Conservation (phyloP, 1,140 invertebrate species). For the Temnothorax longispinosus region DNA sequence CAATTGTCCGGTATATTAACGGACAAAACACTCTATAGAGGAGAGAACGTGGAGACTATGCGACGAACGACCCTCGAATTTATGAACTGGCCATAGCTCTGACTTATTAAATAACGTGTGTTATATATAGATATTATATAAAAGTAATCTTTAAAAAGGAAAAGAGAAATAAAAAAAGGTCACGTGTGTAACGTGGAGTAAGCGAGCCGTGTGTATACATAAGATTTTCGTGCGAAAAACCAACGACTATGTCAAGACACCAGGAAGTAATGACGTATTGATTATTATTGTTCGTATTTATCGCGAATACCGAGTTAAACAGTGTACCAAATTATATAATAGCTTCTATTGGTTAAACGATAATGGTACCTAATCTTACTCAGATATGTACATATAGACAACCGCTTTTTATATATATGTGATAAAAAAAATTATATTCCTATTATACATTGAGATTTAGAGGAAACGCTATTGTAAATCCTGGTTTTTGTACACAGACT, state of each 20-base stretch:
- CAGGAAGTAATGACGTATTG: constrained; percentile 74
- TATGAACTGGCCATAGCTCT: constrained; percentile 78
- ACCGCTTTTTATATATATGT: constrained; percentile 86
- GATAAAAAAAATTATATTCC: constrained; percentile 84
- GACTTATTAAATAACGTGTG: constrained; percentile 78
- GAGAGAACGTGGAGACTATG: constrained; percentile 42
- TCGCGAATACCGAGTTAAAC: constrained; percentile 73
- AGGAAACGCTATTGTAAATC: constrained; percentile 83
- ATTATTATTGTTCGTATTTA: constrained; percentile 75
- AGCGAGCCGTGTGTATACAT: constrained; percentile 70
- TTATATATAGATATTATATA: constrained; percentile 77
- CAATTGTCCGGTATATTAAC: constrained; percentile 28
- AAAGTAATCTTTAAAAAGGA: constrained; percentile 72
- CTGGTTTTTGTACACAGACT: constrained; percentile 84
- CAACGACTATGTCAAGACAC: constrained; percentile 74
- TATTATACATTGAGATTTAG: constrained; percentile 81
- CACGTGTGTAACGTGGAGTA: constrained; percentile 65
- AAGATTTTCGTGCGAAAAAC: constrained; percentile 67
- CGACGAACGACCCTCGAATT: constrained; percentile 66
- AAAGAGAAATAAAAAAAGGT: constrained; percentile 69
- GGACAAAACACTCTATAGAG: constrained; percentile 43
- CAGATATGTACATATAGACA: constrained; percentile 83
- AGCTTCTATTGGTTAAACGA: constrained; percentile 77
- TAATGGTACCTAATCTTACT: constrained; percentile 82
- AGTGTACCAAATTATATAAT: constrained; percentile 79